Base-by-base conservation (phyloP, 2,113 vertebrate species). In the Odontesthes bonariensis region DNA sequence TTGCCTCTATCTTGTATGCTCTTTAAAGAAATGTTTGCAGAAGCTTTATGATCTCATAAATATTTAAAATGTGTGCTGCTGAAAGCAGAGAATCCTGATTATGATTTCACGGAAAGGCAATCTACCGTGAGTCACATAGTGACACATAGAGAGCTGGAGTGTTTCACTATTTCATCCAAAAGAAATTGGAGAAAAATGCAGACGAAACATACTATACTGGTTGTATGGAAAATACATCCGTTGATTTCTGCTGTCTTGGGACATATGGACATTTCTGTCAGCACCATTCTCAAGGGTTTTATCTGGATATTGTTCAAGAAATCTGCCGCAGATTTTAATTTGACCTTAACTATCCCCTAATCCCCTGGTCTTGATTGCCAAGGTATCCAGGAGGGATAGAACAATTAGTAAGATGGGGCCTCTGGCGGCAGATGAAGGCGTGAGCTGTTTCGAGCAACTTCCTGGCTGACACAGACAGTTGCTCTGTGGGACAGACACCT, bases 401-500 rank as follows among this genome's bases (percentile, higher is more conserved):
- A 89, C 84, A 89, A 91, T 89, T 89, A 91, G 77, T 22, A 56
- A 72, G 75, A 84, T 33, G 40, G 71, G 54, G 77, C 77, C 83
- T 64, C 79, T 69, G 79, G 59, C 35, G 49, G 73, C 62, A 66
- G 68, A 57, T 53, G 69, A 32, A 83, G 88, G 89, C 84, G 83
- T 75, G 78, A 89, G 80, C 53, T 16, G 63, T 60, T 82, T 72
- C 51, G 67, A 69, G 68, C 75, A 16, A 81, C 86, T 77, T 91
- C 85, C 85, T 88, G 85, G 77, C 88, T 88, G 85, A 91, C 84
- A 60, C 80, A 81, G 69, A 77, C 86, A 89, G 88, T 84, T 86
- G 79, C 88, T 75, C 81, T 16, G 80, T 76, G 79, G 84, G 87
- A 86, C 35, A 56, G 67, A 42, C 22, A 10, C 62, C 84, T 73